phyloP scores from a whole-genome alignment of 2,888 invertebrate species.

The Cantharis rufa region DNA sequence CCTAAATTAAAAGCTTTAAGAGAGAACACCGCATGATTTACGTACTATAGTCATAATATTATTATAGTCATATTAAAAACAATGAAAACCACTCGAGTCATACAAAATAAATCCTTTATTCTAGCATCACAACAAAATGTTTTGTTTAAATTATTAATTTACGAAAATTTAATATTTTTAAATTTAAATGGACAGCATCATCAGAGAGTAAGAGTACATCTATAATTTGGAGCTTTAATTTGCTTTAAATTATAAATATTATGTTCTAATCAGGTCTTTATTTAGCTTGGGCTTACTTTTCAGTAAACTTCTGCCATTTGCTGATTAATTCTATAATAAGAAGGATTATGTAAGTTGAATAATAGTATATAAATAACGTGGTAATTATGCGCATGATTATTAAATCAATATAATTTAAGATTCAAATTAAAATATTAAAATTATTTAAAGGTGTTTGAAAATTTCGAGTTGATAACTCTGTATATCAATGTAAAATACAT shows the following conservation, averaged over 20 bases:
- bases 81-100: neutral
- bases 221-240: no score
- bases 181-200: no score
- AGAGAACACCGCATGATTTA: neutral
- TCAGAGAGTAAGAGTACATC: no score
- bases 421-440: neutral
- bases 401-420: neutral
- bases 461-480: neutral
- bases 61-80: no score
- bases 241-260: neutral
- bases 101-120: neutral
- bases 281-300: neutral
- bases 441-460: neutral
- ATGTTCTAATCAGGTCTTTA: neutral
- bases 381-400: no score
- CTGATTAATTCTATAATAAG: neutral
- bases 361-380: no score
- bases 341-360: no score
- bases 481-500: neutral
- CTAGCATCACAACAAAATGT: neutral
- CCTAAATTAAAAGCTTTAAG: neutral
- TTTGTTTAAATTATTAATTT: neutral
- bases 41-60: neutral
- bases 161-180: no score
- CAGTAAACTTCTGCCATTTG: neutral